Conservation (phyloP, 2,888 invertebrate genomes). For the Epistrophe eligans region DNA sequence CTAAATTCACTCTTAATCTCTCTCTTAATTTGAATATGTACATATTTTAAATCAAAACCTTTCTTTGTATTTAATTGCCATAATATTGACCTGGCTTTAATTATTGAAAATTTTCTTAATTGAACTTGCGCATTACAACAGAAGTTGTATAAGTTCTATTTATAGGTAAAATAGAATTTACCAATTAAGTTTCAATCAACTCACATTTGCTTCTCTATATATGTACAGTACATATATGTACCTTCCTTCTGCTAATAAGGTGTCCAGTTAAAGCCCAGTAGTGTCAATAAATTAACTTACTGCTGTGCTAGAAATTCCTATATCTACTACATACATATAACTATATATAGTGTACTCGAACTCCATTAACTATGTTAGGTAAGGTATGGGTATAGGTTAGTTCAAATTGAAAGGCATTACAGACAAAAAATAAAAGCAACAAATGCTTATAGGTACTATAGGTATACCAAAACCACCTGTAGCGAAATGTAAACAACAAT, state of each 20-base stretch:
- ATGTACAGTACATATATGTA: too few species aligned
- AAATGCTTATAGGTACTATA: too few species aligned
- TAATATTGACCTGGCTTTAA: not conserved
- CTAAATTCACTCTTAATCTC: not conserved
- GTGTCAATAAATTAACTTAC: slow-evolving; percentile 13
- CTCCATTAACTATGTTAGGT: too few species aligned
- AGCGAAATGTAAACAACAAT: slow-evolving; percentile 2
- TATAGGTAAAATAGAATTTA: not conserved
- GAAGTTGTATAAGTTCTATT: not conserved
- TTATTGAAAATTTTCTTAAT: slow-evolving; percentile 2
- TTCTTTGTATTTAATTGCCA: not conserved
- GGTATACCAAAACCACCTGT: not conserved
- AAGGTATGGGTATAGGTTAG: not conserved
- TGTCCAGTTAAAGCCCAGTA: slow-evolving; percentile 5
- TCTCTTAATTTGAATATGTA: not conserved
- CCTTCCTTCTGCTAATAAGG: slow-evolving; percentile 1
- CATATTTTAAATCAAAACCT: not conserved
- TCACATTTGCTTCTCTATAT: not conserved
- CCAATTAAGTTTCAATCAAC: slow-evolving; percentile 18
- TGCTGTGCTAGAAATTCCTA: slow-evolving; percentile 5
- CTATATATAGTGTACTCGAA: too few species aligned
- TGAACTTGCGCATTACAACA: slow-evolving; percentile 9
- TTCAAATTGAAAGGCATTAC: not conserved
- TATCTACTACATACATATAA: too few species aligned
- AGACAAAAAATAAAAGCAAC: not conserved